A percentile compares a stretch with the other conserved stretches of the same genome.
Evolutionary conservation across 2,113 vertebrate genomes (phyloP).

Genomic region (Prinia subflava): DNA sequence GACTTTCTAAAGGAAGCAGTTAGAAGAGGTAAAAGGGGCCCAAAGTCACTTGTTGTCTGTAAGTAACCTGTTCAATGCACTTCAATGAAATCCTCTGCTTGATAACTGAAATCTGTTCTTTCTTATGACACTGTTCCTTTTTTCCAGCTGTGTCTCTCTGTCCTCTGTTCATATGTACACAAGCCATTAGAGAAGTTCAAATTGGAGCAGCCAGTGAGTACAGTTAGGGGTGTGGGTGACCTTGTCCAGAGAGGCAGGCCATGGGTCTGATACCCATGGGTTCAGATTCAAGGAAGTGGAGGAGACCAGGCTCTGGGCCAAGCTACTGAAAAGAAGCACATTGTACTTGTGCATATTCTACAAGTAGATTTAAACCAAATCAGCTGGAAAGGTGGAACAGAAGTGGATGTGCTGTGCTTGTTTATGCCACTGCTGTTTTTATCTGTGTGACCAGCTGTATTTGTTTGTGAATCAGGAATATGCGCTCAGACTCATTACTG

Average conservation of each 20-base stretch:
- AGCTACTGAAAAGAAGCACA: neutral
- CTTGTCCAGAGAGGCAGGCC: neutral
- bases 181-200: neutral
- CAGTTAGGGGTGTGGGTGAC: neutral
- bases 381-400: neutral
- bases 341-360: neutral
- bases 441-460: neutral
- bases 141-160: neutral
- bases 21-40: neutral
- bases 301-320: neutral
- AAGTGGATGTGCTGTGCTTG: neutral
- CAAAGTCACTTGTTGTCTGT: neutral
- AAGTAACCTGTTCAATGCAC: neutral
- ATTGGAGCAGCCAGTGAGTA: neutral
- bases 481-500: neutral
- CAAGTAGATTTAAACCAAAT: neutral
- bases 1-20: neutral
- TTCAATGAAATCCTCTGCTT: neutral
- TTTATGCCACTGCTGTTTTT: neutral
- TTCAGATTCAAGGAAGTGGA: neutral
- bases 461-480: neutral
- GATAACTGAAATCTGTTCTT: neutral
- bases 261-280: rapidly evolving
- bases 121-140: neutral
- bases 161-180: neutral